Evolutionary conservation across 2,113 vertebrate genomes (phyloP), one percentile per base, ranked within the genome.

Genomic region (Cavia aperea): DNA sequence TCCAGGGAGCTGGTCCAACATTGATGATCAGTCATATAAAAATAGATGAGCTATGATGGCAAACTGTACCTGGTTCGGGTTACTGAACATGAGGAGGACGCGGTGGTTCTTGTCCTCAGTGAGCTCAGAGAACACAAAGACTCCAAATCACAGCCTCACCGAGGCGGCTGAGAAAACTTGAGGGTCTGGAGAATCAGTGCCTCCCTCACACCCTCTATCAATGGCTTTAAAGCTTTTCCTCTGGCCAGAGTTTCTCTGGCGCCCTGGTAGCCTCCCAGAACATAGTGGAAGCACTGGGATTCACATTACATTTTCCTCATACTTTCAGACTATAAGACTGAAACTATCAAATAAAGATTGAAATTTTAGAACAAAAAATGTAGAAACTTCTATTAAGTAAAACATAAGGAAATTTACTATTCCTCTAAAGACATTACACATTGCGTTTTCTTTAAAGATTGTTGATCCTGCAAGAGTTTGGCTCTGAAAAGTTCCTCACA

Each of bases 311-410:
- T 91, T 86, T 56, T 51, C 19, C 46, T 89, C 91, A 58, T 13
- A 83, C 16, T 92, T 85, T 73, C 49, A 88, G 51, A 31, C 14
- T 49, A 26, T 66, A 93, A 93, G 58, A 49, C 81, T 4, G 29
- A 89, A 68, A 68, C 3, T 21, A 72, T 81, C 70, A 60, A 72
- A 12, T 66, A 81, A 62, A 16, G 19, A 90, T 65, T 7, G 29
- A 90, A 68, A 63, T 81, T 94, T 72, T 46, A 78, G 63, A 78
- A 78, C 43, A 49, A 70, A 93, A 13, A 68, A 91, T 31, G 81
- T 10, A 88, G 24, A 54, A 73, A 85, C 65, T 84, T 93, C 21
- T 91, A 54, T 68, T 72, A 73, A 46, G 7, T 63, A 77, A 86
- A 92, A 2, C 70, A n/a, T 49, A 86, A 73, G n/a, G 73, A n/a